A percentile compares a stretch with the other conserved stretches of the same genome.
These are phyloP conservation scores for Anoura caudifer DNA, from an alignment of 2,113 vertebrate species.

Conservation along the genomic window DNA sequence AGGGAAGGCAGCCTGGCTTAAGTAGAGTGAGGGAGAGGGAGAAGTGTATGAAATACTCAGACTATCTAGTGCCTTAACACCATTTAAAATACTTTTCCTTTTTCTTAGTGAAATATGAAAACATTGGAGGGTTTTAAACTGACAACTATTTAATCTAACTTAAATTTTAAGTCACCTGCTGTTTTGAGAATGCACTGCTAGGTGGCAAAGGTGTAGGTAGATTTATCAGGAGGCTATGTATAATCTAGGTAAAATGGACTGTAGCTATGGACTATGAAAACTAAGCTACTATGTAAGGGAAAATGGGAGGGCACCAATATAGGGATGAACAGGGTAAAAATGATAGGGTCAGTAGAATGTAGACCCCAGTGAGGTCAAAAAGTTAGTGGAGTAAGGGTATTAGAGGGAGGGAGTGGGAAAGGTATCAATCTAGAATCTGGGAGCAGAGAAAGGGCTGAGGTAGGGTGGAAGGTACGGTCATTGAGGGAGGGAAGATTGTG, in stretches of 20 bases:
- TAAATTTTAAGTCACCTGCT: neutral
- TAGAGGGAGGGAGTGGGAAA: neutral
- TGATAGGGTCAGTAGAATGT: neutral
- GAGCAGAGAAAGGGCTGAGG: neutral
- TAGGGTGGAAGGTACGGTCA: neutral
- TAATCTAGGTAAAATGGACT: neutral
- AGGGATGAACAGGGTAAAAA: neutral
- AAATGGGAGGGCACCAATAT: neutral
- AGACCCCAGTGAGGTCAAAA: neutral
- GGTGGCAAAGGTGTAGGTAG: no score
- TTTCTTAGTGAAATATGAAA: neutral
- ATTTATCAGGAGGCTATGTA: neutral
- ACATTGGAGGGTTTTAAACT: neutral
- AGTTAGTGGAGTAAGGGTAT: neutral
- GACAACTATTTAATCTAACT: constrained; percentile 19
- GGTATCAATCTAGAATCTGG: neutral
- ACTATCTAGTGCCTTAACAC: neutral
- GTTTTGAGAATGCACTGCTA: neutral
- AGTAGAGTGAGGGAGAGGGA: neutral
- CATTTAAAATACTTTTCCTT: neutral
- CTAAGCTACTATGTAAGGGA: neutral
- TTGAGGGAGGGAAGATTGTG: accelerated
- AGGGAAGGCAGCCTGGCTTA: neutral
- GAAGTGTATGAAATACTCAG: neutral
- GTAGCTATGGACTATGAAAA: neutral